Base-by-base conservation (phyloP, 92 coral and sea anemone species). In the Palythoa grandis region DNA sequence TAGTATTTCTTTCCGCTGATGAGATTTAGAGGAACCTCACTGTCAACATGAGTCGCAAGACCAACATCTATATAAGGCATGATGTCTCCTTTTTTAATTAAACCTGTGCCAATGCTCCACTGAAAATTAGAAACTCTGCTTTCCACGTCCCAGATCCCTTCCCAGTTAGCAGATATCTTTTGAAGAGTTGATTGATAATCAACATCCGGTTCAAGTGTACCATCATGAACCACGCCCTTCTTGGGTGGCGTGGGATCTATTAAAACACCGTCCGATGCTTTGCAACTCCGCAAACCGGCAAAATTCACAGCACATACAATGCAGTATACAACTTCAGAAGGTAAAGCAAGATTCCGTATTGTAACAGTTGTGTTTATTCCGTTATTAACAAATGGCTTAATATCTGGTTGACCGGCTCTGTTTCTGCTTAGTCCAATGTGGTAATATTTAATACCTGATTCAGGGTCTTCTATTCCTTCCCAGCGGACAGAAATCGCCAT, bases 71-170 rank as follows among this genome's bases (percentile, higher is more conserved):
- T 71, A 52, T 72, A 86, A 37, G 60, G 78, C 70, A 61, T 82
- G 47, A 78, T 75, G 72, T 80, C 89, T 52, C 87, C 89, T 70
- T 79, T 85, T 83, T 90, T 85, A 11, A 35, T 86, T n/a, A 60
- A 70, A 72, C 88, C 91, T 22, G 92, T 80, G 25, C 95, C 98
- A 76, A 96, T 89, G 61, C 94, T 91, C 99, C 99, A 96, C 74
- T 94, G 93, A 84, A 96, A 96, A 71, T 88, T 90, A n/a, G 87
- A 93, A 14, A 96, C 90, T 78, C 96, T 93, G 77, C 99, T 96
- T 78, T 95, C 96, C 83, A 96, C 77, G 83, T 96, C 99, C 98
- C 97, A 96, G 75, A 96, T 87, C 61, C 95, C 95, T 88, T 96
- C 99, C 99, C 99, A 96, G 88, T 96, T 96, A 3, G 98, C 99